Evolutionary conservation across 2,113 vertebrate species (phyloP).

Genomic region (Clarias batrachus): DNA sequence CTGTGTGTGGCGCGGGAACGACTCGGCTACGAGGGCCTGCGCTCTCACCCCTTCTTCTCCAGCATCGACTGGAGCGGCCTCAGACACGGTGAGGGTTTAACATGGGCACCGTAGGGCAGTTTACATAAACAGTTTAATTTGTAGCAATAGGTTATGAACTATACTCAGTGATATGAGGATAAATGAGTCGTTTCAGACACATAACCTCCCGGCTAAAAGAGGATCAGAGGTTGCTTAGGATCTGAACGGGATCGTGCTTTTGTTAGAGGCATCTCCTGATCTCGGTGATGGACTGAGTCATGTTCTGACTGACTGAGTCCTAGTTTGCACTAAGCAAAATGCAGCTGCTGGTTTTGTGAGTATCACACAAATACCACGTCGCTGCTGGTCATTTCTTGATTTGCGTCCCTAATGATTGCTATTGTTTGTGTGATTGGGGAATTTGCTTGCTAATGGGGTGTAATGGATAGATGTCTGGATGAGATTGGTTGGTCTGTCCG

Average conservation of each 20-base stretch:
- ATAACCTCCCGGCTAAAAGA: background rate
- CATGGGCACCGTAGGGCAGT: constrained; percentile 33
- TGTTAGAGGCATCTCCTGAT: background rate
- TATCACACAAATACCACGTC: background rate
- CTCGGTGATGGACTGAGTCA: background rate
- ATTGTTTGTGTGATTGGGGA: constrained; percentile 26
- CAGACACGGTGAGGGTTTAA: constrained; percentile 78
- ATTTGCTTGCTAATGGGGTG: constrained; percentile 33
- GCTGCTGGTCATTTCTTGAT: constrained; percentile 11
- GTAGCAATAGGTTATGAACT: background rate
- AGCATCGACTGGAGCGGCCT: constrained; percentile 85
- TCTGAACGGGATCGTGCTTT: background rate
- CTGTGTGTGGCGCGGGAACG: constrained; percentile 85
- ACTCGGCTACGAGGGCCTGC: constrained; percentile 84
- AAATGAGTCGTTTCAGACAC: background rate
- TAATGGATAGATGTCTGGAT: constrained; percentile 1
- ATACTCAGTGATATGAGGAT: background rate
- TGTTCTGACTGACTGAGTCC: background rate
- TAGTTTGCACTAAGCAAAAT: background rate
- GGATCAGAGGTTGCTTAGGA: background rate
- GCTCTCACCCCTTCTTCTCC: constrained; percentile 91
- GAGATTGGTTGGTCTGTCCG: background rate
- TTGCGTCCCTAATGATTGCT: constrained; percentile 27
- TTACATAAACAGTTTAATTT: background rate
- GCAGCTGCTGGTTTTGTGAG: background rate